phyloP scores from a whole-genome alignment of 1,140 invertebrate genomes.

The Holcopasites calliopsidis region DNA sequence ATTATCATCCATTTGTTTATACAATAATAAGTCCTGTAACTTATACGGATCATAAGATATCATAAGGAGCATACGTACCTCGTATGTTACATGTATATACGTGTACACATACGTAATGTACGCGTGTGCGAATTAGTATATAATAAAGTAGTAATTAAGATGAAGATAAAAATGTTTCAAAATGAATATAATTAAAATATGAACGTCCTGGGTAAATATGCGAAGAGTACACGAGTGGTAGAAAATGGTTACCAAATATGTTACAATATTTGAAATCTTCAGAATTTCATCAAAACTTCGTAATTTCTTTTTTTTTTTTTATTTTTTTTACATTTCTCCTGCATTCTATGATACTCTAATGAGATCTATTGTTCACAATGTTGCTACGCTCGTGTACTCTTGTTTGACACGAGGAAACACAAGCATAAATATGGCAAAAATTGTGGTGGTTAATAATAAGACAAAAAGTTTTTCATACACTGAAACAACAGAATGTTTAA shows the following conservation, averaged over 20 bases:
- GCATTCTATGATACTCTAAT: background rate
- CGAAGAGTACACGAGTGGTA: slow-evolving; percentile 59
- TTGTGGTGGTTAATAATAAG: slow-evolving; percentile 56
- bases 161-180: slow-evolving; percentile 68
- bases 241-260: slow-evolving; percentile 42
- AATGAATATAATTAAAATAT: slow-evolving; percentile 76
- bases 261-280: no score
- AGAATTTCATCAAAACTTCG: background rate
- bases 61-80: slow-evolving; percentile 22
- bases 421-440: slow-evolving; percentile 59
- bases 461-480: slow-evolving; percentile 62
- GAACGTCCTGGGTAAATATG: slow-evolving; percentile 69
- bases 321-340: background rate
- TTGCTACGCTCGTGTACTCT: slow-evolving; percentile 43
- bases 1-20: slow-evolving; percentile 60
- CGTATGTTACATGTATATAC: slow-evolving; percentile 50
- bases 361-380: background rate
- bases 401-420: slow-evolving; percentile 32
- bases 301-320: background rate
- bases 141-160: slow-evolving; percentile 65
- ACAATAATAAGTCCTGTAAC: slow-evolving; percentile 65
- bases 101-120: slow-evolving; percentile 40
- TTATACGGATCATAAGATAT: slow-evolving; percentile 49
- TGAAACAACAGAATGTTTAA: slow-evolving; percentile 53
- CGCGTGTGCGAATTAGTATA: slow-evolving; percentile 43